Evolutionary conservation across 2,113 vertebrate species (phyloP).

Genomic region (Tiliqua scincoides): DNA sequence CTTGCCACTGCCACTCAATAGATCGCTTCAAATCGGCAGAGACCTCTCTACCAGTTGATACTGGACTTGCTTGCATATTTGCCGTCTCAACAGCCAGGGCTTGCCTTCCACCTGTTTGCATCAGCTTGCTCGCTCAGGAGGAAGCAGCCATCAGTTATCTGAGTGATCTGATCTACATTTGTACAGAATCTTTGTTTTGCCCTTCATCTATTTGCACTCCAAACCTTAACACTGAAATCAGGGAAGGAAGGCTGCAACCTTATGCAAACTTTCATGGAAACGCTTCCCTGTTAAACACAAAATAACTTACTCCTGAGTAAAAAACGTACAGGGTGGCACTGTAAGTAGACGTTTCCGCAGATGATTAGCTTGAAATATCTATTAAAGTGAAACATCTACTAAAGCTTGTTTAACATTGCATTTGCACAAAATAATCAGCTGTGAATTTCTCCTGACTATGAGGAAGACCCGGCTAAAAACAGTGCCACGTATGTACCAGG

Average conservation of each 20-base stretch:
- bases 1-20: too few species aligned
- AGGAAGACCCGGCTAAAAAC: neutral
- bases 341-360: neutral
- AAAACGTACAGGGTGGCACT: too few species aligned
- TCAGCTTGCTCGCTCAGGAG: neutral
- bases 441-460: neutral
- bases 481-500: neutral
- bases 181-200: neutral
- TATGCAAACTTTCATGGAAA: too few species aligned
- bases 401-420: too few species aligned
- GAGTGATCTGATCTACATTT: neutral
- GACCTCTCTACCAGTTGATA: neutral
- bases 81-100: neutral
- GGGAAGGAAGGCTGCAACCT: neutral
- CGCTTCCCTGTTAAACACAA: too few species aligned
- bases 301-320: too few species aligned
- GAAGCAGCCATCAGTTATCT: neutral
- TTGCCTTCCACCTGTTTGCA: neutral
- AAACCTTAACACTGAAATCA: neutral
- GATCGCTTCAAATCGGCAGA: neutral
- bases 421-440: neutral
- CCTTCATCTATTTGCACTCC: neutral
- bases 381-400: neutral
- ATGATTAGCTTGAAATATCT: neutral
- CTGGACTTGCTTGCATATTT: too few species aligned